Evolutionary conservation across 2,888 invertebrate species (phyloP).

Genomic region (Tromatobia lineatoria): DNA sequence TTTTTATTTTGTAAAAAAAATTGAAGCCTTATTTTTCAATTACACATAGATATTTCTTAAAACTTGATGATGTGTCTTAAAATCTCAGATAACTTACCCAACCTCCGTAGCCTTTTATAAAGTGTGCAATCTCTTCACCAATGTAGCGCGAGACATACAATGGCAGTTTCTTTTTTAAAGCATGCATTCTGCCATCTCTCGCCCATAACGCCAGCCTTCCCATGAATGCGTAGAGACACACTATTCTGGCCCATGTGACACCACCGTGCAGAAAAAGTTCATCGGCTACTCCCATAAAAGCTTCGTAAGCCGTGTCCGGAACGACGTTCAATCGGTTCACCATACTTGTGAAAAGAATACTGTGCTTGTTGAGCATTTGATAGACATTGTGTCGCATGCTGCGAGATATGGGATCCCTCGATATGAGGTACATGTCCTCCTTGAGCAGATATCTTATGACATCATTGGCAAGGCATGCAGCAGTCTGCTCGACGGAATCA

Average conservation of each 20-base stretch:
- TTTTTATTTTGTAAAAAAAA: no score
- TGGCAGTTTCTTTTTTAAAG: conserved; percentile 82
- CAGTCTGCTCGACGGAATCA: conserved; percentile 82
- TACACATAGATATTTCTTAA: neutral
- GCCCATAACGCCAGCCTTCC: conserved; percentile 84
- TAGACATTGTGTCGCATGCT: conserved; percentile 85
- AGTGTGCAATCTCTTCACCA: conserved; percentile 84
- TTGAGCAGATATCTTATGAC: conserved; percentile 83
- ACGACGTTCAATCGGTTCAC: conserved; percentile 84
- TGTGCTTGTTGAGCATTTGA: conserved; percentile 85
- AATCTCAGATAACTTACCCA: conserved; percentile 82
- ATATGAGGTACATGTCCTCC: conserved; percentile 83
- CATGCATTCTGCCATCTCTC: conserved; percentile 82
- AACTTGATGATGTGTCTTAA: neutral
- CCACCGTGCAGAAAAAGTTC: conserved; percentile 85
- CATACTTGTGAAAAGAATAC: conserved; percentile 85
- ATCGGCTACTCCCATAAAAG: conserved; percentile 85
- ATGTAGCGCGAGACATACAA: conserved; percentile 85
- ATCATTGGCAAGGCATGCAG: conserved; percentile 82
- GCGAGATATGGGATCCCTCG: conserved; percentile 84
- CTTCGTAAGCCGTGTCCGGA: conserved; percentile 84
- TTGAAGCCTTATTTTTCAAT: no score
- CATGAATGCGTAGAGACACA: conserved; percentile 85
- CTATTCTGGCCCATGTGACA: conserved; percentile 85
- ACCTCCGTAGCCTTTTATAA: conserved; percentile 85